Conservation (phyloP, 2,888 invertebrate species). For the Eurois occulta region DNA sequence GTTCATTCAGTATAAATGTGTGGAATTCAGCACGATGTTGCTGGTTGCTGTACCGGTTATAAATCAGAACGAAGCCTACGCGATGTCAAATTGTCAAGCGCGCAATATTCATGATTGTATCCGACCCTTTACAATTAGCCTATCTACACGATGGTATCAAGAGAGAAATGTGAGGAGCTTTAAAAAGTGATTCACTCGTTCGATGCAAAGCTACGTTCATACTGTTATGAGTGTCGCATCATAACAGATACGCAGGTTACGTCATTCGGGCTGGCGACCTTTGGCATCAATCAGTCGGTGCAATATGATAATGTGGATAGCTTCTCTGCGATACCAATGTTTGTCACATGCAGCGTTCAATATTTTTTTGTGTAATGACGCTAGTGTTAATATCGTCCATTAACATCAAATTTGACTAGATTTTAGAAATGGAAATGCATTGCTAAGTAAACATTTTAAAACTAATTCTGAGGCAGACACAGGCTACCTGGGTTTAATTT, state of each 20-base stretch:
- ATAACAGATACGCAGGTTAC: conserved; percentile 48
- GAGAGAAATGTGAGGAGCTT: conserved; percentile 34
- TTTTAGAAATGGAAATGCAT: conserved; percentile 9
- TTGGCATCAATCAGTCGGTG: conserved; percentile 82
- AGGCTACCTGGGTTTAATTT: not conserved
- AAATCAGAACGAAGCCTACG: conserved; percentile 57
- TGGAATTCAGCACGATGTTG: conserved; percentile 47
- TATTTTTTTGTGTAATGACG: conserved; percentile 9
- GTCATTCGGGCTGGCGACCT: conserved; percentile 70
- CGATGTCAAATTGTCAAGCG: conserved; percentile 57
- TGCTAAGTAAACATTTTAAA: not conserved
- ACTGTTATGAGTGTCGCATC: conserved; percentile 33
- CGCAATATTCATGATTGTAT: conserved; percentile 57
- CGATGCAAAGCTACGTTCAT: conserved; percentile 34
- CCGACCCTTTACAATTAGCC: conserved; percentile 56
- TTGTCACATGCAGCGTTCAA: conserved; percentile 53
- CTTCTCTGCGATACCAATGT: conserved; percentile 60
- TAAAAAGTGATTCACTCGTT: conserved; percentile 51
- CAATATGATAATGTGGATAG: conserved; percentile 73
- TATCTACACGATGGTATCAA: conserved; percentile 49
- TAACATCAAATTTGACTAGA: not conserved
- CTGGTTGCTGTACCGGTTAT: conserved; percentile 42
- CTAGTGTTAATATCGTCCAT: not conserved
- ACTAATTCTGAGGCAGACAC: not conserved
- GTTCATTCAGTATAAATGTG: conserved; percentile 49